These are phyloP conservation scores for Philantomba maxwellii DNA, from an alignment of 2,113 vertebrate genomes.

Conservation along the genomic window DNA sequence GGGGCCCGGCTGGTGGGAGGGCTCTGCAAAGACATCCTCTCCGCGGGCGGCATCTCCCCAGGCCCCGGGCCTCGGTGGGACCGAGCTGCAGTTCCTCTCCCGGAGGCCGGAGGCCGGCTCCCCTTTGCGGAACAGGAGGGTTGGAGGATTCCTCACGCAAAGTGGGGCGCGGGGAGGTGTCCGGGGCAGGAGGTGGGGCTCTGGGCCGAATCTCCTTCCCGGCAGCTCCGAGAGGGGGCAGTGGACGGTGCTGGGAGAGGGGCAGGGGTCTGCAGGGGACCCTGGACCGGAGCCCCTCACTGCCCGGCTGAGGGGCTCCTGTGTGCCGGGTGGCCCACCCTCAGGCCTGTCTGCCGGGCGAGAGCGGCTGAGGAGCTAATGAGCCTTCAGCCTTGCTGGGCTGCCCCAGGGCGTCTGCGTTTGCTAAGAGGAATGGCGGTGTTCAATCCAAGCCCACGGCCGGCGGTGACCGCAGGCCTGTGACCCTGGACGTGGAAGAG, in stretches of 20 bases:
- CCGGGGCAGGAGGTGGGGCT: background rate
- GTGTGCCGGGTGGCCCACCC: accelerated
- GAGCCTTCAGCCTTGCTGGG: background rate
- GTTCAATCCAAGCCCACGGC: background rate
- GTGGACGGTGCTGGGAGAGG: background rate
- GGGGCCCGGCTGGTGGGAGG: accelerated
- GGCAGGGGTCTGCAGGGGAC: background rate
- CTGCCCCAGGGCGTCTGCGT: too few species aligned
- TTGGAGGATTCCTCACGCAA: accelerated
- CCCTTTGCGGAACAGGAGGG: background rate
- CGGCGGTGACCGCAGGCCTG: background rate
- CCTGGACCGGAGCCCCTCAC: background rate
- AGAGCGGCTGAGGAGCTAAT: too few species aligned
- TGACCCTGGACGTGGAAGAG: background rate
- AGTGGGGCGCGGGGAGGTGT: background rate
- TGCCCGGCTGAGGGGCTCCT: background rate
- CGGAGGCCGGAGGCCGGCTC: background rate
- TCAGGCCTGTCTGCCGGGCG: background rate
- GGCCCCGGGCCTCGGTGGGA: too few species aligned
- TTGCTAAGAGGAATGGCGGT: background rate
- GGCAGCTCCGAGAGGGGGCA: background rate
- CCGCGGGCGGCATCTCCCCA: background rate
- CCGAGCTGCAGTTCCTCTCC: background rate
- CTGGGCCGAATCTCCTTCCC: background rate
- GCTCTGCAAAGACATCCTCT: background rate